Evolutionary conservation across 2,113 vertebrate genomes (phyloP).

Genomic region (Crotalus viridis): DNA sequence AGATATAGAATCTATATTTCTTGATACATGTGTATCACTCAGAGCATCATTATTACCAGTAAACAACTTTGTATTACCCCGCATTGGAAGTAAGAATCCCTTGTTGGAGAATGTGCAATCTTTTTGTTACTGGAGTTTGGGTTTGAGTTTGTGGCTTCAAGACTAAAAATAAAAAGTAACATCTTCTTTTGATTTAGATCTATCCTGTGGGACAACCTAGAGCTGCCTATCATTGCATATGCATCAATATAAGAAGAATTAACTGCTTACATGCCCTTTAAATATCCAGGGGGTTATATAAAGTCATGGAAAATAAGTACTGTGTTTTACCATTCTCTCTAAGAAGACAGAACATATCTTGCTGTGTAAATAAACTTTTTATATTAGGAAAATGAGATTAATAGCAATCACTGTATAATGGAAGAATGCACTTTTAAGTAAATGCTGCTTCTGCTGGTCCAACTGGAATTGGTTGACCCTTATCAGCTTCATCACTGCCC

Average conservation of each 20-base stretch:
- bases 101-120: slow-evolving; percentile 43
- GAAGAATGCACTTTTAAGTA: slow-evolving; percentile 52
- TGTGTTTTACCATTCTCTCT: slow-evolving; percentile 64
- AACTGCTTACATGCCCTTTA: slow-evolving; percentile 67
- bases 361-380: slow-evolving; percentile 61
- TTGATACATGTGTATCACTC: background rate
- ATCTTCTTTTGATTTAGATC: slow-evolving; percentile 67
- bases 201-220: slow-evolving; percentile 42
- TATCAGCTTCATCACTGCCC: slow-evolving; percentile 55
- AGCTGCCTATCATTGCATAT: slow-evolving; percentile 53
- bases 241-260: slow-evolving; percentile 64
- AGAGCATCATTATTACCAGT: background rate
- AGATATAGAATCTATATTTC: background rate
- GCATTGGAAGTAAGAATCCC: slow-evolving; percentile 29
- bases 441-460: slow-evolving; percentile 41
- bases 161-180: slow-evolving; percentile 63
- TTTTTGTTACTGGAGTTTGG: slow-evolving; percentile 42
- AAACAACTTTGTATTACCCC: slow-evolving; percentile 3
- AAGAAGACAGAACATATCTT: slow-evolving; percentile 48
- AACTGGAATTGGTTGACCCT: slow-evolving; percentile 31
- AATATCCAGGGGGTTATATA: slow-evolving; percentile 62
- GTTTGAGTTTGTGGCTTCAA: slow-evolving; percentile 61
- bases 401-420: slow-evolving; percentile 27
- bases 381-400: slow-evolving; percentile 62
- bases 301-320: slow-evolving; percentile 68